These are phyloP conservation scores for Ernsta delagoae DNA, from an alignment of 2,888 invertebrate genomes.

Conservation along the genomic window DNA sequence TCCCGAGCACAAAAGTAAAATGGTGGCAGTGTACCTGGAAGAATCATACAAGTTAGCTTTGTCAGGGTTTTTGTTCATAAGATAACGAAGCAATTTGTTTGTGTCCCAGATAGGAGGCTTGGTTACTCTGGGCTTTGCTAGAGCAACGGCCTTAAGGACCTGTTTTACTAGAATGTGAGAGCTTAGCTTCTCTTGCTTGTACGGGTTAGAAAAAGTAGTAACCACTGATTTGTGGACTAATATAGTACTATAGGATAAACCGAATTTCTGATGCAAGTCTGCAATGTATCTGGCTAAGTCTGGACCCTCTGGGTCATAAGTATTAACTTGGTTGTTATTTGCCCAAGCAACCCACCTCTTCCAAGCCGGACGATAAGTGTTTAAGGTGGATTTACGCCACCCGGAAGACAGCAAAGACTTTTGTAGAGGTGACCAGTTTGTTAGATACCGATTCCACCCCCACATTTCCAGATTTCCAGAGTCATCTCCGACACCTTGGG, in stretches of 20 bases:
- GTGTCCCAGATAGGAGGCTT: neutral
- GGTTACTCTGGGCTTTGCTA: neutral
- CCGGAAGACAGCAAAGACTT: neutral
- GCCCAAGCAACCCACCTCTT: constrained; percentile 10
- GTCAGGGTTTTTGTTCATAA: constrained; percentile 42
- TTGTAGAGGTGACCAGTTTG: constrained; percentile 1
- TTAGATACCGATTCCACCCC: constrained; percentile 11
- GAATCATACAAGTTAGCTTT: constrained; percentile 22
- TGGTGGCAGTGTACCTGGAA: constrained; percentile 3
- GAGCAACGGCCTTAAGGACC: neutral
- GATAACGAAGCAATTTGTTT: neutral
- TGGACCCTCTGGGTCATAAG: constrained; percentile 30
- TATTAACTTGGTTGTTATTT: constrained; percentile 26
- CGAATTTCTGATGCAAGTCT: neutral
- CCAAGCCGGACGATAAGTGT: constrained; percentile 18
- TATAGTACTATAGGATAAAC: neutral
- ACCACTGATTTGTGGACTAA: constrained; percentile 1
- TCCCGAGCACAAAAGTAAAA: constrained; percentile 20
- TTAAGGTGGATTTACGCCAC: constrained; percentile 23
- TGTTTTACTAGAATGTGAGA: neutral
- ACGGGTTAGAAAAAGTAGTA: neutral
- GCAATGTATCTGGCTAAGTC: neutral
- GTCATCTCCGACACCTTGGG: constrained; percentile 13
- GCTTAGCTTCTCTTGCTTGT: neutral
- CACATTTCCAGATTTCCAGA: constrained; percentile 30